phyloP scores from a whole-genome alignment of 2,113 vertebrate species.

The Ammodytes dubius region DNA sequence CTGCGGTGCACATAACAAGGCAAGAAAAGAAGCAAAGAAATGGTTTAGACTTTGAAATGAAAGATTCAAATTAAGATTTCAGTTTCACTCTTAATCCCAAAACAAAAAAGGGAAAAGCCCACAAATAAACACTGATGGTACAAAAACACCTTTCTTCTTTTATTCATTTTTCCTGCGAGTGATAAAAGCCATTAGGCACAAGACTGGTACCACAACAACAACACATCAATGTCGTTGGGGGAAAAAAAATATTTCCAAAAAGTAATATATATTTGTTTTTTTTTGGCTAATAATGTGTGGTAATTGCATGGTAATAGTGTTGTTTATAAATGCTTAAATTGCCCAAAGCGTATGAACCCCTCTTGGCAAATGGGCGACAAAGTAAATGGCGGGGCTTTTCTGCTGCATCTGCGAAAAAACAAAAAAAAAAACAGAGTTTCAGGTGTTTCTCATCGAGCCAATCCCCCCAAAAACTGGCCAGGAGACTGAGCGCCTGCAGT shows the following conservation, averaged over 20 bases:
- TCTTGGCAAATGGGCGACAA: constrained; percentile 14
- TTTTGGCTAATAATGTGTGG: constrained; percentile 25
- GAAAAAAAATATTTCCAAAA: constrained; percentile 35
- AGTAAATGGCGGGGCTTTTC: background rate
- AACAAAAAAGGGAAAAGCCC: constrained; percentile 37
- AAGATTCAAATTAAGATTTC: constrained; percentile 51
- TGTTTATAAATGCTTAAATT: constrained; percentile 46
- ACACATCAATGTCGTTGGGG: constrained; percentile 42
- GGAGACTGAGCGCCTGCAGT: background rate
- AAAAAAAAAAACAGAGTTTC: constrained; percentile 47
- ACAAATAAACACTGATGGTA: constrained; percentile 71
- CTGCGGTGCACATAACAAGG: background rate
- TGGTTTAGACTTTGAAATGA: constrained; percentile 31
- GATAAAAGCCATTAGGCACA: constrained; percentile 68
- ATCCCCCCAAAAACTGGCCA: constrained; percentile 3
- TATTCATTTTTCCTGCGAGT: constrained; percentile 58
- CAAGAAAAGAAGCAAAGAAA: constrained; percentile 2
- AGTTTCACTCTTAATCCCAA: constrained; percentile 55
- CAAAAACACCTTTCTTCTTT: constrained; percentile 60
- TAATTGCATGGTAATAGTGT: constrained; percentile 46
- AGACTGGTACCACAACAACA: constrained; percentile 58
- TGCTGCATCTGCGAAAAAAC: constrained; percentile 22
- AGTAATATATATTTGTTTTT: constrained; percentile 45
- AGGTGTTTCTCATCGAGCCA: constrained; percentile 17
- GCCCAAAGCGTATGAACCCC: constrained; percentile 9